These are phyloP conservation scores for Penaeus japonicus DNA, from an alignment of 1,140 invertebrate genomes.

Conservation along the genomic window DNA sequence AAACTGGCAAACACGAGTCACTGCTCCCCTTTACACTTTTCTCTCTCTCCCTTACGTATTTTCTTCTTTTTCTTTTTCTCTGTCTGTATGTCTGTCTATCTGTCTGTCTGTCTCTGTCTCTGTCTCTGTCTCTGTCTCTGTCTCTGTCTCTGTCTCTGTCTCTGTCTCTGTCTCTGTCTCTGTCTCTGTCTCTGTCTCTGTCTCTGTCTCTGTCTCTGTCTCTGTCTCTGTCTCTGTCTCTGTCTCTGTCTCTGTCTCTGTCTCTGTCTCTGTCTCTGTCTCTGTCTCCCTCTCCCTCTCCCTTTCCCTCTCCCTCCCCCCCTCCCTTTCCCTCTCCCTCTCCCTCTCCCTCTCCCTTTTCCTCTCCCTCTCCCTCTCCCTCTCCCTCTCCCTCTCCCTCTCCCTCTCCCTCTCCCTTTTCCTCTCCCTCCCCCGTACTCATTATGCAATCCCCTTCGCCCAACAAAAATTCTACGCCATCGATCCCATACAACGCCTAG, in stretches of 20 bases:
- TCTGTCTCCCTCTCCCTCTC: neutral
- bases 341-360: neutral
- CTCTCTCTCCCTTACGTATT: no score
- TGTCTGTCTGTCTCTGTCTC: neutral
- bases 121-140: neutral
- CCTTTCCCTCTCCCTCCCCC: neutral
- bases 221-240: neutral
- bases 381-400: neutral
- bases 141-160: no score
- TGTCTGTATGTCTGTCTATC: no score
- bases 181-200: neutral
- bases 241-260: neutral
- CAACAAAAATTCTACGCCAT: neutral
- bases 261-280: neutral
- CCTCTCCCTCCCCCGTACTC: neutral
- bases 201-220: no score
- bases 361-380: neutral
- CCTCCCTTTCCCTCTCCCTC: neutral
- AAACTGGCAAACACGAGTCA: no score
- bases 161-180: neutral
- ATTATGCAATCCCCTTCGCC: neutral
- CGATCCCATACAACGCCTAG: neutral
- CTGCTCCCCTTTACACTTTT: no score
- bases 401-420: neutral
- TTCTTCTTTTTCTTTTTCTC: no score